These are phyloP conservation scores for Eupithecia vulgata DNA, from an alignment of 2,888 invertebrate species.

Conservation along the genomic window DNA sequence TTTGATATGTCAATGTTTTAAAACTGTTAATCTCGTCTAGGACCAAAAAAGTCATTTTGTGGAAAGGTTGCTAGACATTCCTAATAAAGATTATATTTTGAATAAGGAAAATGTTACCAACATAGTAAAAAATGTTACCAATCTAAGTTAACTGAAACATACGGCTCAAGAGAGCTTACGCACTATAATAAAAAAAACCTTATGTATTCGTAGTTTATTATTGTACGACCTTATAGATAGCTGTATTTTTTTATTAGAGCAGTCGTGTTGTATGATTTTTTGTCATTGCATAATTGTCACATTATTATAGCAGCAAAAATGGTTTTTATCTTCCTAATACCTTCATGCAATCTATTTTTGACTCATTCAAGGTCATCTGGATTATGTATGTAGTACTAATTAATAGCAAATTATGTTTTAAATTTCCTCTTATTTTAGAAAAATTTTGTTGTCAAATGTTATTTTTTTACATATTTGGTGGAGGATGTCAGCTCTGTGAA, in stretches of 20 bases:
- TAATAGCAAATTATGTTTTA: not conserved
- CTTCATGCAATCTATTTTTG: not conserved
- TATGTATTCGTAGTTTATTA: not conserved
- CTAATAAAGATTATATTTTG: constrained; percentile 1
- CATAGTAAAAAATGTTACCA: constrained; percentile 1
- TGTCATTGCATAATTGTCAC: not conserved
- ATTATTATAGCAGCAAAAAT: not conserved
- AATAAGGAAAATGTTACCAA: constrained; percentile 7
- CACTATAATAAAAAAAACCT: too few species aligned
- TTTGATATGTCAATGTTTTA: too few species aligned
- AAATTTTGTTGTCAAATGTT: not conserved
- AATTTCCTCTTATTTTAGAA: not conserved
- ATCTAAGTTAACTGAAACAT: not conserved
- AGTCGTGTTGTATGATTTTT: not conserved
- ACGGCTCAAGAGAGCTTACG: not conserved
- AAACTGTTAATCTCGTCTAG: constrained; percentile 7
- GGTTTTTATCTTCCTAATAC: not conserved
- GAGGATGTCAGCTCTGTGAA: constrained; percentile 23
- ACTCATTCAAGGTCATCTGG: not conserved
- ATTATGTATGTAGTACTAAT: not conserved
- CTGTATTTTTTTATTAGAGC: not conserved
- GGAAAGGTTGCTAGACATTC: constrained; percentile 20
- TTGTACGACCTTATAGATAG: not conserved
- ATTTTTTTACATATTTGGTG: constrained; percentile 21
- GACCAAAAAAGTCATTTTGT: constrained; percentile 25